phyloP scores from a whole-genome alignment of 2,888 invertebrate species.

The Nowickia ferox region DNA sequence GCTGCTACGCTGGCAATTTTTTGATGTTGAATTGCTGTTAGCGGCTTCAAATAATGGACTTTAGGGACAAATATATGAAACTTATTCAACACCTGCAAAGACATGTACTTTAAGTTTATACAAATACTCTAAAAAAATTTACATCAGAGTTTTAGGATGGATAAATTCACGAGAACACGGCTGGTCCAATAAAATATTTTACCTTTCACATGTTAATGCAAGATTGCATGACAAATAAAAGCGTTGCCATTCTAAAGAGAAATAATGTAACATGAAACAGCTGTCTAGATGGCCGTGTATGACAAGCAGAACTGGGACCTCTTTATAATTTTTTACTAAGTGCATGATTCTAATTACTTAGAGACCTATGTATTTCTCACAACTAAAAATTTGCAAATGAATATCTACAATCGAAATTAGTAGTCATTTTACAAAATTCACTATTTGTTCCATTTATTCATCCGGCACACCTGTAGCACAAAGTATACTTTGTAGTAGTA shows the following conservation, averaged over 20 bases:
- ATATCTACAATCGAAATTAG: too few relatives aligned
- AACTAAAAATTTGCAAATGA: not conserved
- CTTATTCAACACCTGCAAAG: conserved; percentile 79
- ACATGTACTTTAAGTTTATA: conserved; percentile 76
- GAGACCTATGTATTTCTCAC: not conserved
- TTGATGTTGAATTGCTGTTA: conserved; percentile 66
- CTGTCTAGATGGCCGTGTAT: not conserved
- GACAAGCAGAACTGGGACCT: not conserved
- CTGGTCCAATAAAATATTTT: conserved; percentile 9
- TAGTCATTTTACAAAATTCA: too few relatives aligned
- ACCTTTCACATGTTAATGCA: conserved; percentile 64
- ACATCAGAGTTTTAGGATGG: conserved; percentile 47
- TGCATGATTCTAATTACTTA: not conserved
- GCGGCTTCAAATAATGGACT: conserved; percentile 30
- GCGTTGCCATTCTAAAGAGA: not conserved
- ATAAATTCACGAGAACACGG: conserved; percentile 6
- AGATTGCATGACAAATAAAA: not conserved
- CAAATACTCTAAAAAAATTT: conserved; percentile 34
- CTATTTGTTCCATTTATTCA: too few relatives aligned
- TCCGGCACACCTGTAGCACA: too few relatives aligned
- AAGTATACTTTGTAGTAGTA: too few relatives aligned
- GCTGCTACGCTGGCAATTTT: conserved; percentile 66
- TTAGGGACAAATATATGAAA: conserved; percentile 63
- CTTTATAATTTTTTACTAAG: not conserved
- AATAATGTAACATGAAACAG: conserved; percentile 11